Evolutionary conservation across 2,113 vertebrate species (phyloP).

Genomic region (Semicossyphus pulcher): DNA sequence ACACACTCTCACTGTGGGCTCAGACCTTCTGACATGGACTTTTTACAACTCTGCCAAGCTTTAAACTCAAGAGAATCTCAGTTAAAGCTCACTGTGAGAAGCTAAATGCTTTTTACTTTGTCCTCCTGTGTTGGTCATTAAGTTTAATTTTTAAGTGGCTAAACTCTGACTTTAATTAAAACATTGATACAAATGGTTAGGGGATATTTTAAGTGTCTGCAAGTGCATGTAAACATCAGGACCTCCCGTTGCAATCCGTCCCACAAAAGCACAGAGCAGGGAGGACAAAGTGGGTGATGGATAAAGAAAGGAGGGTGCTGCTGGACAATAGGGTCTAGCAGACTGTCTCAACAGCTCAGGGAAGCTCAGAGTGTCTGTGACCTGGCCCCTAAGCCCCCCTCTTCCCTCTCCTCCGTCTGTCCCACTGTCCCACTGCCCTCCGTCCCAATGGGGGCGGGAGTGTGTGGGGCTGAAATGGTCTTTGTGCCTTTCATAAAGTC

Average conservation of each 20-base stretch:
- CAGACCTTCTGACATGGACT: constrained; percentile 41
- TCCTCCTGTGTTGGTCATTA: not conserved
- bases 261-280: constrained; percentile 4
- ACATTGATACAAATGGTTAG: not conserved
- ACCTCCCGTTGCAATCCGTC: constrained; percentile 35
- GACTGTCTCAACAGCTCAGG: constrained; percentile 74
- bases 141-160: not conserved
- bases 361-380: constrained; percentile 76
- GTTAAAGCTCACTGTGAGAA: constrained; percentile 11
- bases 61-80: constrained; percentile 13
- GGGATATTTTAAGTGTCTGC: constrained; percentile 8
- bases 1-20: constrained; percentile 10
- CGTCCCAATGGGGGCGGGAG: constrained; percentile 11
- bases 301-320: constrained; percentile 65
- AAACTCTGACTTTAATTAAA: not conserved
- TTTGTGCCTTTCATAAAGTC: constrained; percentile 64
- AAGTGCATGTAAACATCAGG: constrained; percentile 23
- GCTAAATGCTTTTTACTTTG: not conserved
- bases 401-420: constrained; percentile 65
- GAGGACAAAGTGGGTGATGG: constrained; percentile 41
- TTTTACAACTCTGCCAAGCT: constrained; percentile 41
- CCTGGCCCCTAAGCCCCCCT: constrained; percentile 32
- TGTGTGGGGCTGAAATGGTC: constrained; percentile 34
- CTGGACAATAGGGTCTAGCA: constrained; percentile 72
- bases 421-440: constrained; percentile 49